Base-by-base conservation (phyloP, 1,140 invertebrate genomes). In the Tetragnatha versicolor region DNA sequence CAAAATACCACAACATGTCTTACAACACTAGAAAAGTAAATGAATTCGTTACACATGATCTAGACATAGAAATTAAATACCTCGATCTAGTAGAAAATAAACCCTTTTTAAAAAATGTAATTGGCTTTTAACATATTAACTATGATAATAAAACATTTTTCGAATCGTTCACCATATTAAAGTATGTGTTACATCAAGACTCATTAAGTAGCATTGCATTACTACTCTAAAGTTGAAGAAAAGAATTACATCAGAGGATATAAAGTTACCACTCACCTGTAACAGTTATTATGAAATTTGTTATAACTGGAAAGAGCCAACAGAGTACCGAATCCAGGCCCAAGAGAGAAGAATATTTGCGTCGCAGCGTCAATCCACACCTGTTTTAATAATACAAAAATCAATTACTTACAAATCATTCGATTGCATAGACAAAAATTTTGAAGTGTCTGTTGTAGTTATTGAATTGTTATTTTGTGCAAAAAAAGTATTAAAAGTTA, bases 361-460 rank as follows among this genome's bases (percentile, higher is more conserved):
- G 89, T 88, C 17, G 89, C 89, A 0, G 90, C 89, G 75, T 89
- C 89, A 6, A 88, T 87, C 89, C 89, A 90, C 20, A 89, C 88
- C 85, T 87, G n/a, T 22, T 65, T n/a, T n/a, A 49, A 63, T 29
- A 61, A 63, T 10, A 63, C 61, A 65, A 10, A 39, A 81, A 60
- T 39, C 6, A 17, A 47, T 3, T 14, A 45, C n/a, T 65, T 37
- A 65, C 6, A 66, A 47, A 51, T 20, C n/a, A 3, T 17, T 47
- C 3, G 20, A 47, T 47, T 47, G 20, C 20, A 17, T 47, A 3
- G 2, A 17, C 1, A 1, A 47, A 47, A 47, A 47, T 2, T 12
- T 47, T 47, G 42, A 20, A 17, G 49, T 20, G n/a, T 9, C 20
- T 53, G 12, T 9, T 53, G n/a, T 4, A 53, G 49, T 53, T 47